Evolutionary conservation across 35 echinoderm and acorn worm species (phyloP).

Genomic region (Stichopus chloronotus): DNA sequence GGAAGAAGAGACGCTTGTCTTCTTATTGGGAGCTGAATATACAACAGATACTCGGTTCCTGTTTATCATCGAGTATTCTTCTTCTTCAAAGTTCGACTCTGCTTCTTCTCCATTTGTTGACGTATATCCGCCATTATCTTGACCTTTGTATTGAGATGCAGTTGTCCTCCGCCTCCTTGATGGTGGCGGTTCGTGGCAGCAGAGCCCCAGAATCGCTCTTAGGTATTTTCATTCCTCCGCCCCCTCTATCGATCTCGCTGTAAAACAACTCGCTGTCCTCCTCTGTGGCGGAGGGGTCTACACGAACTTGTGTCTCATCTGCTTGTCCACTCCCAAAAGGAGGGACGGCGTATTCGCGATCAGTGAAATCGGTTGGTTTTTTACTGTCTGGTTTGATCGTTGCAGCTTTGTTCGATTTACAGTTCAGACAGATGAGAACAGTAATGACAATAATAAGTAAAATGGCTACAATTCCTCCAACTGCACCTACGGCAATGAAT

Average conservation of each 20-base stretch:
- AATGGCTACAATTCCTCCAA: background rate
- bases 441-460: background rate
- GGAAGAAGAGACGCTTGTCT: background rate
- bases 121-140: background rate
- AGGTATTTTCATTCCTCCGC: background rate
- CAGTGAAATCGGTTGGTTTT: background rate
- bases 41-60: background rate
- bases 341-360: background rate
- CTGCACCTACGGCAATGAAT: background rate
- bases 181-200: background rate
- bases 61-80: background rate
- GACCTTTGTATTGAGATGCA: background rate
- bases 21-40: background rate
- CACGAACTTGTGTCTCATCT: too few species aligned
- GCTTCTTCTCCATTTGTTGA: background rate
- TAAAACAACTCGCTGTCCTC: background rate
- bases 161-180: background rate
- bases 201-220: background rate
- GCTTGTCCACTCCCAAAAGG: background rate
- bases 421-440: background rate
- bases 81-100: background rate
- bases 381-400: background rate
- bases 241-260: background rate
- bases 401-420: background rate
- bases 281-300: background rate